A percentile compares a stretch with the other conserved stretches of the same genome.
Conservation (phyloP, 1,140 invertebrate species). For the fruit fly (Drosophila melanogaster) region Release_6_plus_ISO1_MT NT_033777.3:22433501-22434000, state of each 20-base stretch:
- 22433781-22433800: slow-evolving; percentile 35
- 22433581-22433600: slow-evolving; percentile 51
- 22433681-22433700: slow-evolving; percentile 78
- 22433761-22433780: slow-evolving; percentile 41
- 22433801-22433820: slow-evolving; percentile 1
- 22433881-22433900: slow-evolving; percentile 71
- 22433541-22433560: slow-evolving; percentile 80
- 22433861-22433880: slow-evolving; percentile 80
- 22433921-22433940: slow-evolving; percentile 51
- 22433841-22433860: slow-evolving; percentile 62
- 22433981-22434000: slow-evolving; percentile 68
- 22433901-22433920: slow-evolving; percentile 66
- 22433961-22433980: slow-evolving; percentile 51
- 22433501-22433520: slow-evolving; percentile 57
- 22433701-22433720: slow-evolving; percentile 56
- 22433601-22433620: slow-evolving; percentile 35
- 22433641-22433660: slow-evolving; percentile 33
- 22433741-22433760: slow-evolving; percentile 44
- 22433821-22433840: slow-evolving; percentile 25
- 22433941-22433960: slow-evolving; percentile 38
- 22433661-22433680: slow-evolving; percentile 68
- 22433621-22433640: slow-evolving; percentile 76
- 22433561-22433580: slow-evolving; percentile 67
- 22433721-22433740: slow-evolving; percentile 44
- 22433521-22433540: slow-evolving; percentile 75